phyloP scores from a whole-genome alignment of 1,140 invertebrate species.

The Mya arenaria region DNA sequence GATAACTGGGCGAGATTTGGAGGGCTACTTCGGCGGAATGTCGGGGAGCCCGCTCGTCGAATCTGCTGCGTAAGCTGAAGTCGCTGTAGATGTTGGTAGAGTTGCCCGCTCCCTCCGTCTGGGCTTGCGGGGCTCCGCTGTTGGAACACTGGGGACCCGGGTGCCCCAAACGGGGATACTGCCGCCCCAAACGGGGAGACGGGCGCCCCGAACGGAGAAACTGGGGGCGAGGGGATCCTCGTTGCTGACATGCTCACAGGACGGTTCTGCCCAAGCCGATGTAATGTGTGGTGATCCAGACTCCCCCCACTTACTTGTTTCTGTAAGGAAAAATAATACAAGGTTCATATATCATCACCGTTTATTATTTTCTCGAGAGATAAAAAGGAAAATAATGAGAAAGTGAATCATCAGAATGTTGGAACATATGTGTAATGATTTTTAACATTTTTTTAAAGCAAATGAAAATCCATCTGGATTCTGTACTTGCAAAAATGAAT shows the following conservation, averaged over 20 bases:
- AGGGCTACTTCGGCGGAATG: conserved; percentile 59
- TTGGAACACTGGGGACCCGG: conserved; percentile 76
- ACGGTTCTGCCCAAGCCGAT: conserved; percentile 74
- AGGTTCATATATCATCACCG: too few relatives aligned
- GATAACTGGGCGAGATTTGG: conserved; percentile 47
- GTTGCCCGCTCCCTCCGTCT: conserved; percentile 63
- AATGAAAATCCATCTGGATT: too few relatives aligned
- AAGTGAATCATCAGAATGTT: too few relatives aligned
- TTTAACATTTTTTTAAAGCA: too few relatives aligned
- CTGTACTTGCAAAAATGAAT: too few relatives aligned
- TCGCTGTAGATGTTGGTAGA: conserved; percentile 81
- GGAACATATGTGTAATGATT: too few relatives aligned
- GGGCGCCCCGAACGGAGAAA: not conserved
- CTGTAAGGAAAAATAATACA: conserved; percentile 62
- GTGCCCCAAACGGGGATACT: conserved; percentile 59
- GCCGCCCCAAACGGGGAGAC: too few relatives aligned
- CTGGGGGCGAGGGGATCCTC: conserved; percentile 58
- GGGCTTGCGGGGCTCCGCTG: conserved; percentile 60
- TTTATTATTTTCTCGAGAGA: too few relatives aligned
- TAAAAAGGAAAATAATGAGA: too few relatives aligned
- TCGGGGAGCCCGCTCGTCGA: conserved; percentile 51
- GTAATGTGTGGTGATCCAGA: conserved; percentile 79
- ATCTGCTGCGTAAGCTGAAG: conserved; percentile 81
- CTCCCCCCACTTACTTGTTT: conserved; percentile 76
- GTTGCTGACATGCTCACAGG: conserved; percentile 50